A percentile compares a stretch with the other conserved stretches of the same genome.
Conservation (phyloP, 2,888 invertebrate genomes). For the Ptychoptera contaminata region DNA sequence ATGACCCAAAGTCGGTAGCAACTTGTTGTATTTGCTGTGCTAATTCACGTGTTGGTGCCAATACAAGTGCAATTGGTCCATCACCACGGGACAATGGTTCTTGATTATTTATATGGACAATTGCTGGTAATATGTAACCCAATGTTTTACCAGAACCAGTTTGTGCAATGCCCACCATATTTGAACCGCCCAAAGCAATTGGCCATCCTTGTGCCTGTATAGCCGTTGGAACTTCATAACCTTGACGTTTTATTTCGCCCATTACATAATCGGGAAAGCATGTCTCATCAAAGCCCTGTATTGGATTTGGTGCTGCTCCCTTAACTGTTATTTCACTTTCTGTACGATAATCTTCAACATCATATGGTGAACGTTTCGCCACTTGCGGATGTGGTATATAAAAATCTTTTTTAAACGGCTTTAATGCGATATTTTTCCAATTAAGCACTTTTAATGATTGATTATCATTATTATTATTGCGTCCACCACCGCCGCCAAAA, state of each 20-base stretch:
- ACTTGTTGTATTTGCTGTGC: conserved; percentile 74
- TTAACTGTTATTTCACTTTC: conserved; percentile 57
- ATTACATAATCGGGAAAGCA: conserved; percentile 62
- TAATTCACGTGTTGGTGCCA: conserved; percentile 65
- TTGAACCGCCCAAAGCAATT: conserved; percentile 64
- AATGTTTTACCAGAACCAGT: conserved; percentile 71
- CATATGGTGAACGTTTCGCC: conserved; percentile 41
- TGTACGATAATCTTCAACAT: conserved; percentile 50
- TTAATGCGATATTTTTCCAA: conserved; percentile 37
- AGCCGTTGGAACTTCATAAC: conserved; percentile 60
- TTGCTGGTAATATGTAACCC: conserved; percentile 65
- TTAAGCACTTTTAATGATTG: conserved; percentile 27
- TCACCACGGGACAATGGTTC: conserved; percentile 58
- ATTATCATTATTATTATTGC: no score
- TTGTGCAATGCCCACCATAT: conserved; percentile 75
- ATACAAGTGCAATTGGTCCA: conserved; percentile 67
- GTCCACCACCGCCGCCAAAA: no score
- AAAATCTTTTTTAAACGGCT: conserved; percentile 69
- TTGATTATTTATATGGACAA: conserved; percentile 75
- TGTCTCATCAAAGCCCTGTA: conserved; percentile 63
- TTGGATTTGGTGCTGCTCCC: conserved; percentile 59
- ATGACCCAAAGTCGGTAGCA: conserved; percentile 62
- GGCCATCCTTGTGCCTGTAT: conserved; percentile 82
- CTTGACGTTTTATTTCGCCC: conserved; percentile 43
- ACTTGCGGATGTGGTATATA: conserved; percentile 57